Evolutionary conservation across 1,140 invertebrate genomes (phyloP), one percentile per base, ranked within the genome.

Genomic region (Battus philenor): DNA sequence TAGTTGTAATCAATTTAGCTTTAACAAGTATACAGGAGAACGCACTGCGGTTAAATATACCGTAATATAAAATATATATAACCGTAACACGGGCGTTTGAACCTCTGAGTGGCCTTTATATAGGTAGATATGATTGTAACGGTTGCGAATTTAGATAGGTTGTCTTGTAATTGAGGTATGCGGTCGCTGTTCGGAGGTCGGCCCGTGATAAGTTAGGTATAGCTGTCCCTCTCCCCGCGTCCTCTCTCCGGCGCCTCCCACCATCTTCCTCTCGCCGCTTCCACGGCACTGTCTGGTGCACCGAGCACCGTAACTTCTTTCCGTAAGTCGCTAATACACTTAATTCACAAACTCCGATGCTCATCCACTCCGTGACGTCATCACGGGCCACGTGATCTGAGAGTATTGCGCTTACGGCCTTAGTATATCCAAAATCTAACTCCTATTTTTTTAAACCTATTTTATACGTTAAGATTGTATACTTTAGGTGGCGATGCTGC

Each of bases 401-500:
- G 59, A 61, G 50, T 24, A 50, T 38, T 50, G 29, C 47, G 49
- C 34, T 45, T 50, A 29, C 59, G 48, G 50, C 54, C 49, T 55
- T 75, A 72, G 56, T 80, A 83, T 79, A 83, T 77, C 79, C 79
- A 80, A 83, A 71, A 60, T 83, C 79, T 83, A 78, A 78, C 74
- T 83, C 79, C 79, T 84, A 83, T 83, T 83, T 83, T 83, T 83
- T 83, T 81, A 81, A 69, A 69, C 76, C 18, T 79, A 63, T 84
- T 81, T 81, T 78, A 78, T 72, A 80, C 65, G 70, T 79, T 84
- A 84, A 80, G 75, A 64, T 72, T 80, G 56, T 79, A 81, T 81
- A 77, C 59, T 71, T 80, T 56, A 54, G 39, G 64, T 72, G 66
- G 61, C 49, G 52, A 34, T 27, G 52, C 44, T 43, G 27, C 62